Evolutionary conservation across 2,113 vertebrate genomes (phyloP).

Genomic region (Chaetodon auriga): DNA sequence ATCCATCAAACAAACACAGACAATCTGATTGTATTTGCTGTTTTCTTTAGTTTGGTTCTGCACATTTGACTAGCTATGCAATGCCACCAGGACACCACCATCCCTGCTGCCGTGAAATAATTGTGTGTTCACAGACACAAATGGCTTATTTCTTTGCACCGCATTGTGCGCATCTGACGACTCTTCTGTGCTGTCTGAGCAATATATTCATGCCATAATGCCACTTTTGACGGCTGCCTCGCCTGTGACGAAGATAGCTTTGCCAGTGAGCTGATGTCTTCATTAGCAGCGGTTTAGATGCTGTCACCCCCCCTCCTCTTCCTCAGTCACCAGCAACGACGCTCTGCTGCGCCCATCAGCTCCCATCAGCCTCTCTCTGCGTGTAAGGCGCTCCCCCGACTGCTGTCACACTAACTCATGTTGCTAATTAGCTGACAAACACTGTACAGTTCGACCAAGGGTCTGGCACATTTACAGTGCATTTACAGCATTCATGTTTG

Average conservation of each 20-base stretch:
- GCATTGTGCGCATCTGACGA: conserved; percentile 36
- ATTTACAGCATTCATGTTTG: conserved; percentile 55
- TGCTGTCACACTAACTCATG: conserved; percentile 75
- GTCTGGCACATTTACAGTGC: conserved; percentile 15
- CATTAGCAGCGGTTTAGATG: conserved; percentile 73
- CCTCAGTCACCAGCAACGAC: conserved; percentile 52
- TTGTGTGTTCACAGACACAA: conserved; percentile 43
- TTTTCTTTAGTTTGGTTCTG: conserved; percentile 53
- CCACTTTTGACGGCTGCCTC: conserved; percentile 58
- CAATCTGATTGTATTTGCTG: conserved; percentile 61
- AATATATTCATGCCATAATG: conserved; percentile 48
- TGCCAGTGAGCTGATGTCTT: conserved; percentile 67
- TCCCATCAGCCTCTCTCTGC: conserved; percentile 70
- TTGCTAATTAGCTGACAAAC: conserved; percentile 83
- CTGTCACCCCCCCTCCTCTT: conserved; percentile 17
- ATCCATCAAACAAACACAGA: conserved; percentile 62
- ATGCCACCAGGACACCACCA: conserved; percentile 40
- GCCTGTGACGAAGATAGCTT: conserved; percentile 52
- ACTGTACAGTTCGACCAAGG: conserved; percentile 49
- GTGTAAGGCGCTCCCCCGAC: conserved; percentile 64
- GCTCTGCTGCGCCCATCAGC: conserved; percentile 75
- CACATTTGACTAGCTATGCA: conserved; percentile 61
- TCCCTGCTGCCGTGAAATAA: conserved; percentile 49
- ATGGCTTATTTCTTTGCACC: conserved; percentile 25
- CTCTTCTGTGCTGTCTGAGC: conserved; percentile 36